A percentile compares a stretch with the other conserved stretches of the same genome.
phyloP scores from a whole-genome alignment of 2,888 invertebrate genomes.

The Caenorhabditis wallacei region DNA sequence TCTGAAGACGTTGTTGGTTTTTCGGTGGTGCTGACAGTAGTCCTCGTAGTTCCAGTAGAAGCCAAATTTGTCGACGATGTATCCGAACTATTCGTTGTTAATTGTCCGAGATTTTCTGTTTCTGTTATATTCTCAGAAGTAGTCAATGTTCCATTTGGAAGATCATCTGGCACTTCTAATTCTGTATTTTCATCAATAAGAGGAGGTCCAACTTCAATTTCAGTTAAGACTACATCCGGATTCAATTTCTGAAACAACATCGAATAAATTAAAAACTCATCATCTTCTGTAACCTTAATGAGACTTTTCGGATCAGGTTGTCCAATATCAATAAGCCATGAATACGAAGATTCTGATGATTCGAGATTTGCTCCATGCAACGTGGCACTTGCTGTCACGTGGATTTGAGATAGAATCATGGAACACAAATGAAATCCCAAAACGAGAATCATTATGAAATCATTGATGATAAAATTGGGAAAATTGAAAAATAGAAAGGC shows the following conservation, averaged over 20 bases:
- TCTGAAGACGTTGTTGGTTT: not conserved
- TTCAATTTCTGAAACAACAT: conserved; percentile 23
- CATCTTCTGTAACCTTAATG: conserved; percentile 19
- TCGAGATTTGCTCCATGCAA: conserved; percentile 10
- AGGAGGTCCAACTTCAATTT: too few species aligned
- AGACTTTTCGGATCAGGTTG: conserved; percentile 41
- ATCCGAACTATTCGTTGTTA: too few species aligned
- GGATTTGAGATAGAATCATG: conserved; percentile 37
- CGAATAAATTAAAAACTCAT: not conserved
- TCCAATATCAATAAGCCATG: conserved; percentile 54
- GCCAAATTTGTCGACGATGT: too few species aligned
- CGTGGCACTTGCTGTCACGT: conserved; percentile 34
- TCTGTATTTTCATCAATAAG: too few species aligned
- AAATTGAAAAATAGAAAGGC: conserved; percentile 17
- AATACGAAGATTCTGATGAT: conserved; percentile 20
- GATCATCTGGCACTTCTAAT: too few species aligned
- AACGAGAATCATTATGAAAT: conserved; percentile 35
- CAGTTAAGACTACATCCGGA: not conserved
- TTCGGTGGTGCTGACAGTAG: too few species aligned
- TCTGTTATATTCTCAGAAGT: not conserved
- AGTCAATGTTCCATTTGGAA: too few species aligned
- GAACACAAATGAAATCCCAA: conserved; percentile 42
- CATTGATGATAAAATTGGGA: conserved; percentile 8
- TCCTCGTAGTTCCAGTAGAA: too few species aligned
- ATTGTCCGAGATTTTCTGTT: too few species aligned